A percentile compares a stretch with the other conserved stretches of the same genome.
Conservation (phyloP, 2,113 vertebrate genomes). For the Vireo altiloquus region DNA sequence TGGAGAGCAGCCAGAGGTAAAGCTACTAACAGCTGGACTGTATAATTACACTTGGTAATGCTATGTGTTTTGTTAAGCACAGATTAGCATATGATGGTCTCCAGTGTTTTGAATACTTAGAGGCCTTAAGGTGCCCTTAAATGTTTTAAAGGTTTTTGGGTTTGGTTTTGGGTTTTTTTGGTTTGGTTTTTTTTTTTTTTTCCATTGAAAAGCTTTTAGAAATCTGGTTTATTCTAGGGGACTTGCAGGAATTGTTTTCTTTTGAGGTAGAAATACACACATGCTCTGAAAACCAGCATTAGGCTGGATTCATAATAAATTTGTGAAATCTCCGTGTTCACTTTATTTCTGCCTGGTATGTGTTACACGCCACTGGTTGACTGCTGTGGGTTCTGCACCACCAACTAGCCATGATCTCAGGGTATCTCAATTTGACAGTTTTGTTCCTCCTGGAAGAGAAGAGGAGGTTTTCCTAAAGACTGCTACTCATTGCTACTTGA, state of each 20-base stretch:
- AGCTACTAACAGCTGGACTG: conserved; percentile 68
- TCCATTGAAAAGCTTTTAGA: neutral
- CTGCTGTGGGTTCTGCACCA: neutral
- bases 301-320: neutral
- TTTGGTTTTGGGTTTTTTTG: neutral
- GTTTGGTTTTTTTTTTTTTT: neutral
- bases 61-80: conserved; percentile 61
- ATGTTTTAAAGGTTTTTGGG: neutral
- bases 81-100: conserved; percentile 55
- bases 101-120: conserved; percentile 6
- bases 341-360: neutral
- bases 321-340: neutral
- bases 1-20: conserved; percentile 65
- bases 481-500: neutral
- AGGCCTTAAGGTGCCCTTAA: neutral
- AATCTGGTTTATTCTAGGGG: neutral
- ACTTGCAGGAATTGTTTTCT: neutral
- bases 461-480: neutral
- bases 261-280: neutral
- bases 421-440: neutral
- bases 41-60: conserved; percentile 63
- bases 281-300: neutral
- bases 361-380: neutral
- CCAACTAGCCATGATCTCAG: neutral
- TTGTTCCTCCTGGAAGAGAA: neutral